Evolutionary conservation across 2,888 invertebrate genomes (phyloP), one percentile per base, ranked within the genome.

Genomic region (Scrobipalpa costella): DNA sequence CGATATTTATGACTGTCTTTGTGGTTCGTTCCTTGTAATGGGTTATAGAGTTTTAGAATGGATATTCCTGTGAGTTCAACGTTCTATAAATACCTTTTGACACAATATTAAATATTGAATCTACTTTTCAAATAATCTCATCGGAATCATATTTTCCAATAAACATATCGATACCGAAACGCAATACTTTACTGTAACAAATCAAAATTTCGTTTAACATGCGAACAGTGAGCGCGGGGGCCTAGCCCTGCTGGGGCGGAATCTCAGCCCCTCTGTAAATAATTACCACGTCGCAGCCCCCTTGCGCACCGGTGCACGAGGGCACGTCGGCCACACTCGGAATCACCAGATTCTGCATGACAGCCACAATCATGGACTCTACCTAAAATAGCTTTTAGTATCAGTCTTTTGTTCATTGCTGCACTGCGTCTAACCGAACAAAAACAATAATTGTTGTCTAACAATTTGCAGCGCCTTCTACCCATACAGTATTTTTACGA

Each of bases 181-280:
- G 27, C 44, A 27, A 52, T 17, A 27, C 21, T 33, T 21, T 8
- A 38, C 33, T 49, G 57, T 15, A 57, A 62, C 57, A 64, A 62
- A 62, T 62, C 64, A 62, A 62, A 58, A 61, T 17, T 49, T 57
- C 57, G 61, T 62, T 62, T 62, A 62, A 57, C 47, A 57, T 64
- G 33, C 57, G 61, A 44, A 47, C 44, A 44, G 64, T 49, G 60
- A 61, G 47, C 52, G 44, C 50, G 38, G 68, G 68, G 69, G 69
- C 75, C 61, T 34, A 27, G 52, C 17, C 67, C 68, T 74, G 70
- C 69, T 55, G 63, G 80, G 84, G 77, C 70, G 79, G 79, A 82
- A 84, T 83, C 83, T 77, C 82, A 76, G 77, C 82, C 85, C 88
- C 87, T 85, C 81, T 70, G 86, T 86, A 86, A 88, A 88, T 90